Conservation (phyloP, 2,888 invertebrate genomes). For the Lacanobia oleracea region DNA sequence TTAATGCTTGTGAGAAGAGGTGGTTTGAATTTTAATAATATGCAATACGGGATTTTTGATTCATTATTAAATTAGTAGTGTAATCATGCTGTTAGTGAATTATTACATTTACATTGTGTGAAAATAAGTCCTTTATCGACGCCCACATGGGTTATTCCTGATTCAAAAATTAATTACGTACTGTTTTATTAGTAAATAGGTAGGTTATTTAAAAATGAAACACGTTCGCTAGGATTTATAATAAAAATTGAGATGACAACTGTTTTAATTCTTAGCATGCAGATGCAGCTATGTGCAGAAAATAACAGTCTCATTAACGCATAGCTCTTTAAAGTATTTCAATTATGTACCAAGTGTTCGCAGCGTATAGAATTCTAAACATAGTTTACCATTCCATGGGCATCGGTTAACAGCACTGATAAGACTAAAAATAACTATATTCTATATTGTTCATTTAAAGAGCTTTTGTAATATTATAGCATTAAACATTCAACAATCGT, state of each 20-base stretch:
- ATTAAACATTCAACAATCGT: constrained; percentile 69
- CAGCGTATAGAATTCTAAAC: constrained; percentile 29
- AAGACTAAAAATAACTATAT: constrained; percentile 51
- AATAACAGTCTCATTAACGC: constrained; percentile 33
- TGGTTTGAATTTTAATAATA: neutral
- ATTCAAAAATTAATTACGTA: neutral
- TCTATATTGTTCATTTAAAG: constrained; percentile 50
- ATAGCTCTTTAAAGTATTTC: constrained; percentile 21
- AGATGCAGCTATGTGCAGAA: constrained; percentile 24
- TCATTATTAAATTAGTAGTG: neutral
- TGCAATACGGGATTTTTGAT: neutral
- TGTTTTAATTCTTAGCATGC: constrained; percentile 20
- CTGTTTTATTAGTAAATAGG: too few species aligned
- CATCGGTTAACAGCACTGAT: constrained; percentile 51
- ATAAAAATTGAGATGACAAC: constrained; percentile 5
- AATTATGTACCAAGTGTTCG: constrained; percentile 9
- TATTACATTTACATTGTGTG: neutral
- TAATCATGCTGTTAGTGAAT: neutral
- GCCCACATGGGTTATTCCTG: neutral
- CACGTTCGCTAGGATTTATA: neutral
- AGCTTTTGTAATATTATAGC: constrained; percentile 42
- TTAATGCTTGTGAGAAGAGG: neutral
- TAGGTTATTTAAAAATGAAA: constrained; percentile 8
- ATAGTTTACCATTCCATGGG: constrained; percentile 38
- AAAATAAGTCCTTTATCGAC: constrained; percentile 10